Percentiles rank a stretch among this genome's conserved stretches.
phyloP scores from a whole-genome alignment of 2,888 invertebrate genomes.

The Sphaerophoria taeniata region DNA sequence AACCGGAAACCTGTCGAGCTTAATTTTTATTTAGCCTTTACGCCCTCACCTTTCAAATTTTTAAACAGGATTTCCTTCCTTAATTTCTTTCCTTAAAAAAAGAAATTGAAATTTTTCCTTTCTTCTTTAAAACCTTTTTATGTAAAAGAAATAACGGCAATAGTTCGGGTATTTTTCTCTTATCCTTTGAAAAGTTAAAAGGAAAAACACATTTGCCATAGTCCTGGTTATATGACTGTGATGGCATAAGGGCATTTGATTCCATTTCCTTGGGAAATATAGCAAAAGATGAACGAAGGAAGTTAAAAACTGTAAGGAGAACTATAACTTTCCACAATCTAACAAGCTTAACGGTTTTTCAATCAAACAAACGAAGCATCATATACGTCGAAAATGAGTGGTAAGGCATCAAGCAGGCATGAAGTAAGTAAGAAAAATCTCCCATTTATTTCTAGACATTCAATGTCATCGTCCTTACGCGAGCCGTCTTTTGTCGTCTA shows the following conservation, averaged over 20 bases:
- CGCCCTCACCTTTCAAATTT: no score
- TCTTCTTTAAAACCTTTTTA: no score
- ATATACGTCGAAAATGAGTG: background rate
- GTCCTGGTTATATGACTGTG: background rate
- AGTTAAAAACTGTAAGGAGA: no score
- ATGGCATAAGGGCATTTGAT: background rate
- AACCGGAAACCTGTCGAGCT: no score
- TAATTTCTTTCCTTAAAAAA: no score
- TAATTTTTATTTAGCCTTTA: no score
- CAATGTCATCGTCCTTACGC: background rate
- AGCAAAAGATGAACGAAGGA: background rate
- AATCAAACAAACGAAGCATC: conserved; percentile 38
- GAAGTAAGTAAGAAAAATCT: conserved; percentile 1
- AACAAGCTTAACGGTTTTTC: conserved; percentile 23
- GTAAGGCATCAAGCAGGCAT: conserved; percentile 48
- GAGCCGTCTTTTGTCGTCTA: background rate
- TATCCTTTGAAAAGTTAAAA: no score
- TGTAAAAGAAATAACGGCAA: no score
- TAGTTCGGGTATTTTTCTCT: no score
- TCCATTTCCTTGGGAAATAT: background rate
- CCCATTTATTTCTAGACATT: conserved; percentile 5
- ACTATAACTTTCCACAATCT: conserved; percentile 13
- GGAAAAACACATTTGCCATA: no score
- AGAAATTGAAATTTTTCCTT: no score
- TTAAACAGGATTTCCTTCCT: no score